Evolutionary conservation across 2,888 invertebrate species (phyloP), one percentile per base, ranked within the genome.

Genomic region (Dicyrtoma fusca): DNA sequence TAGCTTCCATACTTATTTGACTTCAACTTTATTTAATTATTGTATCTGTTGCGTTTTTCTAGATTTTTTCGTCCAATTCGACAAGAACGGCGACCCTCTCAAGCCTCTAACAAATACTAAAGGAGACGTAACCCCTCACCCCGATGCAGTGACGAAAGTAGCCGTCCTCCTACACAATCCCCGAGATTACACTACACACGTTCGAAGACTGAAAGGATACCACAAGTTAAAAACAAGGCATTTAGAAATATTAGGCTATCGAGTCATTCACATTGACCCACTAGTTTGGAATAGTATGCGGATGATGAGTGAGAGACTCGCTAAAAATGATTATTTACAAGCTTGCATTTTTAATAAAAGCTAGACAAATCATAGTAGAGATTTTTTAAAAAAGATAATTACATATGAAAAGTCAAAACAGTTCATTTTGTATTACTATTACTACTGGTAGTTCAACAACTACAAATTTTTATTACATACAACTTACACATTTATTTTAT

Each of bases 211-310:
- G 57, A 85, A 85, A 77, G 89, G 89, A 0, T 82, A 82, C 2
- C 83, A 85, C 51, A 85, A 86, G 45, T 76, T 88, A 66, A 86
- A 86, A 81, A 84, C 85, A 57, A 83, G 88, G 65, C 89, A 89
- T 82, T 83, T 89, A 68, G 89, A 89, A 83, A 87, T 89, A 78
- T 83, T 89, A 80, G 89, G 88, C 5, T 89, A 88, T 80, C 85
- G 85, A 80, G 88, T 89, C 5, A 82, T 87, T 61, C 82, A 85
- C 71, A 82, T 89, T 10, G 86, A 86, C 76, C 83, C 85, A 53
- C 83, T 82, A 23, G 83, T 86, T 71, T 89, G 88, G 88, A 85
- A 86, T 76, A 85, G 85, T 47, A 85, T 88, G 82, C n/a, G n/a
- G n/a, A 84, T 86, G 76, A 85, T 87, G 84, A 83, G 84, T 62